Conservation (phyloP, 2,113 vertebrate genomes). For the Poecilia latipinna region DNA sequence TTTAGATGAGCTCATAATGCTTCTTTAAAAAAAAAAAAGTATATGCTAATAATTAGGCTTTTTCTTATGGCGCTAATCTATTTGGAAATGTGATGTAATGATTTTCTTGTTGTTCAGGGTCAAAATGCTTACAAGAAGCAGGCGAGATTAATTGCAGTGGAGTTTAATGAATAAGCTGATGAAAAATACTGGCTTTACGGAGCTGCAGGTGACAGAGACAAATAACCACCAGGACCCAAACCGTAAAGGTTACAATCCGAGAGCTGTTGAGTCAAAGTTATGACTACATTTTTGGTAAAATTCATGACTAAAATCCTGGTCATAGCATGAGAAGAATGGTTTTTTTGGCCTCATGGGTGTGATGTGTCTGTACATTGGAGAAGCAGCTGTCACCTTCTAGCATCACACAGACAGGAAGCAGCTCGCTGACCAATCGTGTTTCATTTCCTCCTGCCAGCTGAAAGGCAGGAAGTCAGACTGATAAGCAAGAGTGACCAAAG, state of each 20-base stretch:
- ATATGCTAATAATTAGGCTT: background rate
- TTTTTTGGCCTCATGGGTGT: background rate
- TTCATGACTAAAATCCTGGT: background rate
- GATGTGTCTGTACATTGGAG: slow-evolving; percentile 5
- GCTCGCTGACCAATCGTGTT: slow-evolving; percentile 39
- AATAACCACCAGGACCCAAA: background rate
- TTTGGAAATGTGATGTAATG: background rate
- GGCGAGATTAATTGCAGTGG: background rate
- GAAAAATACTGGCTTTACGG: background rate
- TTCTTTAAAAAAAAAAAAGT: background rate
- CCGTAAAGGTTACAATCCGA: background rate
- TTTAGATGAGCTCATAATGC: background rate
- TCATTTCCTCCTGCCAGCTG: slow-evolving; percentile 45
- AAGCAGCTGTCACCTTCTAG: slow-evolving; percentile 40
- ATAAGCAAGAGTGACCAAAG: slow-evolving; percentile 45
- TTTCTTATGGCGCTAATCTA: background rate
- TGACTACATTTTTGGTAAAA: background rate
- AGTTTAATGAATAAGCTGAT: background rate
- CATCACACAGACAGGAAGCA: slow-evolving; percentile 59
- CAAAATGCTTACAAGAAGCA: background rate
- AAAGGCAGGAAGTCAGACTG: slow-evolving; percentile 62
- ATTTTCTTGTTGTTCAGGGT: background rate
- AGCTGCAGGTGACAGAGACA: background rate
- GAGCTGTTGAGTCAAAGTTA: too few species aligned
- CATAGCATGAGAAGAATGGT: background rate